Conservation (phyloP, 2,797 vertebrate genomes). For the Pantherophis vulpinus region DNA sequence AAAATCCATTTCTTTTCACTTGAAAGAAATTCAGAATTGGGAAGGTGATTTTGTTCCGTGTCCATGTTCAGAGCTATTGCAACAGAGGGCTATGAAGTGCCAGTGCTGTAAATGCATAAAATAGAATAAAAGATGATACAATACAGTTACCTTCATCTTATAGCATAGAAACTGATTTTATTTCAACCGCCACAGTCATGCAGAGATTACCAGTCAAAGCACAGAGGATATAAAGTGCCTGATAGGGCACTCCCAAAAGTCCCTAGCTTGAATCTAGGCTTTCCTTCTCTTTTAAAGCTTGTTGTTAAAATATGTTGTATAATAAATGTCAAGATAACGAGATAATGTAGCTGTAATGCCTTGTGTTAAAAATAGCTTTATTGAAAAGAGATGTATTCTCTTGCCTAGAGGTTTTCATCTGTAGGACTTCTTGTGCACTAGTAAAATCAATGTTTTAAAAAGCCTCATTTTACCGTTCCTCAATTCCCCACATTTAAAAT, state of each 20-base stretch:
- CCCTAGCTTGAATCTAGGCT: slow-evolving; percentile 57
- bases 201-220: slow-evolving; percentile 64
- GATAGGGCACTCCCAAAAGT: slow-evolving; percentile 54
- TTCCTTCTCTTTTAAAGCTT: slow-evolving; percentile 58
- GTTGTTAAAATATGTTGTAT: slow-evolving; percentile 58
- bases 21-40: slow-evolving; percentile 41
- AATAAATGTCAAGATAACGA: slow-evolving; percentile 64
- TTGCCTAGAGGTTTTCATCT: slow-evolving; percentile 18
- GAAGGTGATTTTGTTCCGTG: slow-evolving; percentile 43
- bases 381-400: slow-evolving; percentile 20
- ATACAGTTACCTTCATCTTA: slow-evolving; percentile 44
- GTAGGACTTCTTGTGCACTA: slow-evolving; percentile 47
- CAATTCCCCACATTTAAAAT: slow-evolving; percentile 21
- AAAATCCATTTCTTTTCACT: slow-evolving; percentile 39
- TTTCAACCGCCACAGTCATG: slow-evolving; percentile 47
- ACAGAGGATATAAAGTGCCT: slow-evolving; percentile 58
- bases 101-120: slow-evolving; percentile 53
- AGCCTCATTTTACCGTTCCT: not conserved
- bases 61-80: slow-evolving; percentile 47
- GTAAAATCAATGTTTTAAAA: slow-evolving; percentile 12
- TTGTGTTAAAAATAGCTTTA: slow-evolving; percentile 42
- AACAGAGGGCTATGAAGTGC: slow-evolving; percentile 49
- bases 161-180: slow-evolving; percentile 47
- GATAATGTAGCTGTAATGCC: slow-evolving; percentile 45
- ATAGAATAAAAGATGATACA: slow-evolving; percentile 53